Evolutionary conservation across 2,888 invertebrate genomes (phyloP), one percentile per base, ranked within the genome.

Genomic region (Cecidostiba fungosa): DNA sequence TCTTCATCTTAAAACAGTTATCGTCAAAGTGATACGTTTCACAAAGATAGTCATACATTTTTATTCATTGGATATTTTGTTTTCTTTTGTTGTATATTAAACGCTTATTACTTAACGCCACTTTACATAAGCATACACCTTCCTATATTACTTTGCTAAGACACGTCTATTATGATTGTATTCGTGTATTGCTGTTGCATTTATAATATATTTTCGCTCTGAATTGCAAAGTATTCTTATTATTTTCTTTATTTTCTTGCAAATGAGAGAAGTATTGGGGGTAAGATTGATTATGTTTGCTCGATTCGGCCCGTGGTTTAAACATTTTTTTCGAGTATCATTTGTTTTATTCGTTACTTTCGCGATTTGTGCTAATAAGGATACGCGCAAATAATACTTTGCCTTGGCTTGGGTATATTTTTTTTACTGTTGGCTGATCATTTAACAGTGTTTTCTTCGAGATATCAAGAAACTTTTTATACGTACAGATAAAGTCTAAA

Each of bases 401-500:
- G 69, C n/a, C 12, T 50, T 78, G 19, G 29, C 43, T 26, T 50
- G n/a, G 47, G 29, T 66, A 23, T 66, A 23, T 12, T 77, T 62
- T 12, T 50, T 73, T 39, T n/a, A 39, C 39, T 54, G 29, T 16
- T 29, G 29, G 32, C 5, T 23, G 29, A 26, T 16, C 26, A 26
- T 82, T 77, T 12, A 29, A 59, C 5, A 77, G 29, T 43, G 43
- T 29, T 62, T 80, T 72, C 39, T 23, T 62, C 16, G n/a, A 23
- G 62, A 32, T 50, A 47, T 47, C 50, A 5, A 59, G 81, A 62
- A 19, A 81, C 43, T 39, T 29, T 59, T 84, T 50, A 23, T 26
- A 39, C n/a, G 43, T n/a, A 62, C 14, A 66, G 3, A 32, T 66
- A 69, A 73, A 79, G n/a, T 69, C 84, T 79, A 79, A 74, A 66